These are phyloP conservation scores for Dromaius novaehollandiae DNA, from an alignment of 2,113 vertebrate genomes.

Conservation along the genomic window DNA sequence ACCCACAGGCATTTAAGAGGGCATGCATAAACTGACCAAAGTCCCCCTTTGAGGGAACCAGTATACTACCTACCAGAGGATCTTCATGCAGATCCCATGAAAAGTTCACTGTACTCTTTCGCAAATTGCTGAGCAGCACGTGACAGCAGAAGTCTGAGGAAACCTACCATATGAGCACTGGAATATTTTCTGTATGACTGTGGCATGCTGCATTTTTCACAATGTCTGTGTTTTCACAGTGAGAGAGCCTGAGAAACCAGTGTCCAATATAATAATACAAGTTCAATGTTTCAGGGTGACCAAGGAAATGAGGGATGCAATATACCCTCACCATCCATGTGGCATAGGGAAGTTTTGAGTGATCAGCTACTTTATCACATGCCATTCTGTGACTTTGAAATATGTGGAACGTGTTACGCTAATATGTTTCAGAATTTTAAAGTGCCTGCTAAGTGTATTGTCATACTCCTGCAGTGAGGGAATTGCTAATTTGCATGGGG, in stretches of 20 bases:
- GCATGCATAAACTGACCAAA: neutral
- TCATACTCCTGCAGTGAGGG: neutral
- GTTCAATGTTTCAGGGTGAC: neutral
- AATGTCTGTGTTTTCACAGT: rapidly evolving
- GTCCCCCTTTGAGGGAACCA: rapidly evolving
- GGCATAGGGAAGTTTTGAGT: neutral
- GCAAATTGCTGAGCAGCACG: neutral
- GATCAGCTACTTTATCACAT: neutral
- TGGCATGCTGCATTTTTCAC: neutral
- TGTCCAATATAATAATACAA: neutral
- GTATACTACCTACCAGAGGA: neutral
- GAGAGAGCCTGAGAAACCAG: neutral
- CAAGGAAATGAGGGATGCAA: neutral
- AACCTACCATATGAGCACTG: neutral
- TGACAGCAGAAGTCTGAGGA: neutral
- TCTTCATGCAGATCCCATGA: rapidly evolving
- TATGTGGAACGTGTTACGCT: neutral
- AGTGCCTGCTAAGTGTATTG: neutral
- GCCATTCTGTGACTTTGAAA: neutral
- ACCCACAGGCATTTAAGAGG: neutral
- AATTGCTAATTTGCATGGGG: neutral
- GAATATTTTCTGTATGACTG: neutral
- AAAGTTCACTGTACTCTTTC: neutral
- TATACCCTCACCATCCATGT: neutral
- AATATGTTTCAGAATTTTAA: neutral